These are phyloP conservation scores for Macroglossus sobrinus DNA, from an alignment of 2,113 vertebrate genomes.

Conservation along the genomic window DNA sequence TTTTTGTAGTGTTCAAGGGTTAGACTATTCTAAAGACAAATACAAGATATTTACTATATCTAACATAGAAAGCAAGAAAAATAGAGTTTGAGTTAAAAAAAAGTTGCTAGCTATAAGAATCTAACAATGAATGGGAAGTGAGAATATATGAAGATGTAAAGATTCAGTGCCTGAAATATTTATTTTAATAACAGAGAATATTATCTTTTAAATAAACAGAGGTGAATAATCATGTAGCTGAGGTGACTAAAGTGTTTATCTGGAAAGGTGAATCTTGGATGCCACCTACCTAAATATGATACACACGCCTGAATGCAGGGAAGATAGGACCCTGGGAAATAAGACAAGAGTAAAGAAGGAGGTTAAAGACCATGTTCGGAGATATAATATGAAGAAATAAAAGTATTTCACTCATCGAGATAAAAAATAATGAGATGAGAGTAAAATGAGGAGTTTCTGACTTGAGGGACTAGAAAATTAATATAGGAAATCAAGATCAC, in stretches of 20 bases:
- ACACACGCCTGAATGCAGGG: constrained; percentile 74
- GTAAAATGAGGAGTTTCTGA: constrained; percentile 32
- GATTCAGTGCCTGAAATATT: background rate
- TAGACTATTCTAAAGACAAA: constrained; percentile 16
- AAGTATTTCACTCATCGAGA: constrained; percentile 24
- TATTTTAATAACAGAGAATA: constrained; percentile 10
- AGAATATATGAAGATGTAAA: constrained; percentile 48
- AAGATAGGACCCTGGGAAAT: constrained; percentile 73
- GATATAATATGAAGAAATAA: constrained; percentile 62
- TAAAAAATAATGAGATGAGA: constrained; percentile 47
- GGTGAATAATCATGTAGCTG: constrained; percentile 45
- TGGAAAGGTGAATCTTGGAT: constrained; percentile 62
- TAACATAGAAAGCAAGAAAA: constrained; percentile 37
- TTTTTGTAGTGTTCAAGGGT: background rate
- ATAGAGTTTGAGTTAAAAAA: constrained; percentile 27
- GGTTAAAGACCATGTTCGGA: constrained; percentile 61
- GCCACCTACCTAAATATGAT: constrained; percentile 73
- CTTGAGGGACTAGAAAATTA: background rate
- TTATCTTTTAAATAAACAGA: constrained; percentile 22
- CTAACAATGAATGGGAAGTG: constrained; percentile 53
- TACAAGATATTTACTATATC: background rate
- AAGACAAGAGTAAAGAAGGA: constrained; percentile 74
- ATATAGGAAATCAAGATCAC: background rate
- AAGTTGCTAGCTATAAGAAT: background rate
- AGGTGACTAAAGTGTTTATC: constrained; percentile 55